Base-by-base conservation (phyloP, 1,140 invertebrate species). In the Maconellicoccus hirsutus region DNA sequence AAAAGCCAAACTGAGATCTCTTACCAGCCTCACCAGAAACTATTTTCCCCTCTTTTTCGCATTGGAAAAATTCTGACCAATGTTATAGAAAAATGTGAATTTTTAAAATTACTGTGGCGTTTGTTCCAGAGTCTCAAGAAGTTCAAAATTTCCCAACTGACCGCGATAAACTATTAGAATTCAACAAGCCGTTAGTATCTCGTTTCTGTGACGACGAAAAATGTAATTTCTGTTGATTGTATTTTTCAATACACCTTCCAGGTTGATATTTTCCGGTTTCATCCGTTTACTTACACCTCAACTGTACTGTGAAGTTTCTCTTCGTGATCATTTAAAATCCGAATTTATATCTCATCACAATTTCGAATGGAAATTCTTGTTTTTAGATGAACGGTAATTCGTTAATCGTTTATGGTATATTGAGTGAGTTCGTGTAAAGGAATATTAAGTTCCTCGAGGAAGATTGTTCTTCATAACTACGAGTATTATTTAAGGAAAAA, bases 281-380 rank as follows among this genome's bases (percentile, higher is more conserved):
- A 92, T 90, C 0, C 83, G 89, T 14, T 79, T 96, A 0, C 86
- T 90, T 76, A 91, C 86, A 8, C 90, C 92, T 0, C 91, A 94
- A 75, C 78, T 96, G 59, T 89, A 94, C 26, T 82, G 89, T 38
- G 93, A 96, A 80, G 89, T 96, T 81, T 87, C 88, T 2, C 83
- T 93, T 14, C 84, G 90, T n/a, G 89, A 92, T 74, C 86, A 89
- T 16, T 81, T 83, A 0, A 90, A 92, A 76, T 89, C 85, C 73
- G 93, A 96, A 81, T 98, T 98, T 78, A 93, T 90, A 0, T 97
- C 94, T 0, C 82, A 93, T 21, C 93, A 96, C 76, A 96, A 93
- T 79, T 83, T 97, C 61, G 94, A 97, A 78, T 97, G 94, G 94
- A 97, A 97, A 79, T 97, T 96, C 78, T 80, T 97, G 7, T 96